Base-by-base conservation (phyloP, 2,113 vertebrate genomes). In the Phaethon lepturus region DNA sequence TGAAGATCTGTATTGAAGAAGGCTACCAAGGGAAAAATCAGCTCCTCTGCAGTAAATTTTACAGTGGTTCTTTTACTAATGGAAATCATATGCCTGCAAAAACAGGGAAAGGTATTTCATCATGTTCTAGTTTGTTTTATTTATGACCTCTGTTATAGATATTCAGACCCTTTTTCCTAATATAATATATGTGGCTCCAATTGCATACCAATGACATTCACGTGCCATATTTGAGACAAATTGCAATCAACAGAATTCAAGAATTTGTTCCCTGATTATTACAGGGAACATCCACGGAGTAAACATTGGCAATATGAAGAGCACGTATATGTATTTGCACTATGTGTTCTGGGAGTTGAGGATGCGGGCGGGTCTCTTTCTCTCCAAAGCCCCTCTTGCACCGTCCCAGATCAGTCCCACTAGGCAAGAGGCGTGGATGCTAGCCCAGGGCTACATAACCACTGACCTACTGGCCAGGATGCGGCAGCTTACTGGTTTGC, bases 41-140 rank as follows among this genome's bases (percentile, higher is more conserved):
- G 22, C 4, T 91, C 18, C n/a, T 93, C 44, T 55, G 69, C 74
- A 89, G 40, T 94, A 96, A 93, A 92, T 94, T 94, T 93, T 95
- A 45, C 53, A 83, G 24, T 75, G 83, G 22, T 82, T 66, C 49
- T 89, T 84, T 78, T 62, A 40, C 40, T 97, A 92, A 96, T 90
- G 67, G 91, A 89, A 91, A 91, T 93, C 89, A 75, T 81, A 87
- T 82, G 89, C n/a, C 19, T 73, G 9, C 31, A 86, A 71, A 88
- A 87, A 1, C 29, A 38, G 56, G 50, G 56, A 68, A 86, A 78
- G 29, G 55, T 96, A 87, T 93, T 88, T 92, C 18, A 89, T 94
- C 18, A 4, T 94, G 45, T 64, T 95, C 45, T 91, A 79, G 69
- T 79, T 78, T 9, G 0, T 47, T 94, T 93, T 94, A 96, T 96